Evolutionary conservation across 2,888 invertebrate species (phyloP).

Genomic region (Lacanobia oleracea): DNA sequence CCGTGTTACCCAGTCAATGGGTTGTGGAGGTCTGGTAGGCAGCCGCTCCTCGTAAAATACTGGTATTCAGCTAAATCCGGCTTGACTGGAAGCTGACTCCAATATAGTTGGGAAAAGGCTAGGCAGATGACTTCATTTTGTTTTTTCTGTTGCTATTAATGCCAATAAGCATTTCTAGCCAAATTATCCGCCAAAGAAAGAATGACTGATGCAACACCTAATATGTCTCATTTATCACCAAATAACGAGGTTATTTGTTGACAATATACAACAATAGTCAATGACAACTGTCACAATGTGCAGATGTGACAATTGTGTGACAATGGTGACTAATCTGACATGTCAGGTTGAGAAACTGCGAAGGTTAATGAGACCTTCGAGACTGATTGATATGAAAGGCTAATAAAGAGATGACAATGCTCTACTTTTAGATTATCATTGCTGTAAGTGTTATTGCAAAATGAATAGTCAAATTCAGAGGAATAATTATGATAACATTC

Average conservation of each 20-base stretch:
- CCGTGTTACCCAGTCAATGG: no score
- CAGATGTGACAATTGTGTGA: conserved; percentile 47
- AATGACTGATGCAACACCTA: conserved; percentile 43
- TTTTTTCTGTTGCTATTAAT: no score
- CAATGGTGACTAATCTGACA: conserved; percentile 49
- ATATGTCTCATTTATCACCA: conserved; percentile 38
- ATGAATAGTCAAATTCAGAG: not conserved
- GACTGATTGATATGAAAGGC: conserved; percentile 50
- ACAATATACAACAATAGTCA: conserved; percentile 57
- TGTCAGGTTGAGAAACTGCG: conserved; percentile 35
- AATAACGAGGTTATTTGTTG: conserved; percentile 52
- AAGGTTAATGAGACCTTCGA: conserved; percentile 57
- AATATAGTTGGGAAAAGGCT: no score
- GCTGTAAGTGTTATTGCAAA: conserved; percentile 2
- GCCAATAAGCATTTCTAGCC: no score
- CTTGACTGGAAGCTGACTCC: no score
- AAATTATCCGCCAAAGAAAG: not conserved
- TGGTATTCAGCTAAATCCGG: no score
- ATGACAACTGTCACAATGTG: conserved; percentile 57
- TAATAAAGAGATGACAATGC: conserved; percentile 27
- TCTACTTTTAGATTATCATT: conserved; percentile 29
- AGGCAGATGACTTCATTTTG: no score
- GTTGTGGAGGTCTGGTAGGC: no score
- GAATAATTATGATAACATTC: no score
- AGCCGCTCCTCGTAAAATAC: no score